Percentiles rank a stretch among this genome's conserved stretches.
phyloP scores from a whole-genome alignment of 2,113 vertebrate species.

The Oreochromis aureus region DNA sequence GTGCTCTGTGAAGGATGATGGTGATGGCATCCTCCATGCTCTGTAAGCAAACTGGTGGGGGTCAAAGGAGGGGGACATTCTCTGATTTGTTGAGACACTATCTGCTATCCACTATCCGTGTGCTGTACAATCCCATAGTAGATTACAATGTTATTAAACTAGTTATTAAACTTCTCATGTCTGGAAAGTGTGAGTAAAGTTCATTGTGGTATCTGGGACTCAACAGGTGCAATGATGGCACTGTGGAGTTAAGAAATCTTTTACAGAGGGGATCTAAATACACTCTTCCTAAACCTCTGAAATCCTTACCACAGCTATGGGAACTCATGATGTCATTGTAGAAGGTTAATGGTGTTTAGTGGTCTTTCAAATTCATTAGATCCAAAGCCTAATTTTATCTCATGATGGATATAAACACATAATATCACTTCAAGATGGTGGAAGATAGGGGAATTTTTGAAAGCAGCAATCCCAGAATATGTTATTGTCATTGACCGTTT shows the following conservation, averaged over 20 bases:
- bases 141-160: neutral
- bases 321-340: neutral
- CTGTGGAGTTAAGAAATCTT: neutral
- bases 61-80: neutral
- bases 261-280: neutral
- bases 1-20: neutral
- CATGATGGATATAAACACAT: neutral
- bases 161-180: neutral
- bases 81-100: neutral
- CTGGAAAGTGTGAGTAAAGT: neutral
- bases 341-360: neutral
- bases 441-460: neutral
- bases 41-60: neutral
- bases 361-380: neutral
- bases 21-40: neutral
- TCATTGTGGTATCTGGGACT: neutral
- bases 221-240: neutral
- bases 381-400: neutral
- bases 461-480: neutral
- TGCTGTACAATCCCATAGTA: neutral
- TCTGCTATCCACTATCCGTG: neutral
- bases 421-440: neutral
- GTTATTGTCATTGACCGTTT: neutral
- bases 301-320: neutral
- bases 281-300: neutral